Evolutionary conservation across 2,797 vertebrate genomes (phyloP), one percentile per base, ranked within the genome.

Genomic region (Zalophus californianus): DNA sequence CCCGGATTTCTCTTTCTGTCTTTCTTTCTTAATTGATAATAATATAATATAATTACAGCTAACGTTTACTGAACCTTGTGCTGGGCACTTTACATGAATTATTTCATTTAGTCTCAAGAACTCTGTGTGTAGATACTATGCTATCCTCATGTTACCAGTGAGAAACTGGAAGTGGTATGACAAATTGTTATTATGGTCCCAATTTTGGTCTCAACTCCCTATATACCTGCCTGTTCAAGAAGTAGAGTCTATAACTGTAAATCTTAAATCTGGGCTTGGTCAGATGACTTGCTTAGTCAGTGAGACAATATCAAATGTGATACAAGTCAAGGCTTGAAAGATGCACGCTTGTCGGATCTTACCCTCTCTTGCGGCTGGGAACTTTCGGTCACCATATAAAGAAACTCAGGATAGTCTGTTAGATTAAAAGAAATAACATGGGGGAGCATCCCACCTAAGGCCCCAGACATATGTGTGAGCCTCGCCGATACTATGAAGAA

Each of bases 31-130:
- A 54, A 78, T 64, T 91, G 41, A 6, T 16, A 88, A 13, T 82
- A 91, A 95, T 83, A 13, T 82, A 91, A 95, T 83, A 15, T 88
- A 89, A 93, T 83, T 86, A 56, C 3, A 68, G 16, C 23, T 64
- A 21, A 68, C 7, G 21, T 91, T 58, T 77, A 60, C 11, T 32
- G 20, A 96, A 48, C 52, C n/a, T 32, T 52, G 27, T 41, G n/a
- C 52, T 92, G 7, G 79, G 56, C 38, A 78, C 4, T 54, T 84
- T 68, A 20, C 85, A 62, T 48, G 10, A 13, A 56, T 89, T 41
- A 35, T 83, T 79, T 66, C 50, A 58, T 32, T 73, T 90, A 25
- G 85, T 78, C 38, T 16, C 10, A 35, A 89, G 83, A 89, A 60
- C 15, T 41, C 27, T 86, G 23, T 48, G 29, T 50, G 7, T 52